A percentile compares a stretch with the other conserved stretches of the same genome.
These are phyloP conservation scores for Hemistola chrysoprasaria DNA, from an alignment of 2,888 invertebrate species.

Conservation along the genomic window DNA sequence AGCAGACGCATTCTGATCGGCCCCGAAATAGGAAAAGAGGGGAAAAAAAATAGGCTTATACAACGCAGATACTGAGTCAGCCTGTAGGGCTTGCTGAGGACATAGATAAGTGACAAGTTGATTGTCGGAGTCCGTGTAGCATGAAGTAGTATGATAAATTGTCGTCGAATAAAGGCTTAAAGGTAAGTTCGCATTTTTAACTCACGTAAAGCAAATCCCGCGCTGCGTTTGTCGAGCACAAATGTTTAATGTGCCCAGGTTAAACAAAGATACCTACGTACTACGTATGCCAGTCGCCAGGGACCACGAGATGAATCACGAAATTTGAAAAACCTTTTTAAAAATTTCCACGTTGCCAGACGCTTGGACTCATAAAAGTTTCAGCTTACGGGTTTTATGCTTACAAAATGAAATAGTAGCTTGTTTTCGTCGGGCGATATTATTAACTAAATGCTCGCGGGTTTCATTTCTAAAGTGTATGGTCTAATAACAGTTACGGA, in stretches of 20 bases:
- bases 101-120: constrained; percentile 26
- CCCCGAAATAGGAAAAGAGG: too few relatives aligned
- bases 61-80: constrained; percentile 11
- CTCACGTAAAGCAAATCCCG: constrained; percentile 45
- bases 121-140: constrained; percentile 11
- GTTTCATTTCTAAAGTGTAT: constrained; percentile 44
- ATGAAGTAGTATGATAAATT: constrained; percentile 18
- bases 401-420: constrained; percentile 61
- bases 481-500: constrained; percentile 16
- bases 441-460: constrained; percentile 41
- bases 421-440: constrained; percentile 45
- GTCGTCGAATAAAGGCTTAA: constrained; percentile 22
- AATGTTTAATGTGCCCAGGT: constrained; percentile 56
- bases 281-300: constrained; percentile 38
- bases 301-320: constrained; percentile 52
- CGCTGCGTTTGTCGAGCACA: constrained; percentile 49
- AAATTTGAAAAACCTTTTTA: constrained; percentile 63
- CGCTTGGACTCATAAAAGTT: constrained; percentile 60
- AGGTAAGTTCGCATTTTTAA: constrained; percentile 31
- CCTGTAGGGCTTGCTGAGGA: constrained; percentile 23
- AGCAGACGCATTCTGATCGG: too few relatives aligned
- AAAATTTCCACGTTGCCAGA: constrained; percentile 55
- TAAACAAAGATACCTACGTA: constrained; percentile 49
- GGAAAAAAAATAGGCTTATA: too few relatives aligned
- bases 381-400: constrained; percentile 59